Conservation (phyloP, 2,797 vertebrate species). For the Chiropotes sagulatus region DNA sequence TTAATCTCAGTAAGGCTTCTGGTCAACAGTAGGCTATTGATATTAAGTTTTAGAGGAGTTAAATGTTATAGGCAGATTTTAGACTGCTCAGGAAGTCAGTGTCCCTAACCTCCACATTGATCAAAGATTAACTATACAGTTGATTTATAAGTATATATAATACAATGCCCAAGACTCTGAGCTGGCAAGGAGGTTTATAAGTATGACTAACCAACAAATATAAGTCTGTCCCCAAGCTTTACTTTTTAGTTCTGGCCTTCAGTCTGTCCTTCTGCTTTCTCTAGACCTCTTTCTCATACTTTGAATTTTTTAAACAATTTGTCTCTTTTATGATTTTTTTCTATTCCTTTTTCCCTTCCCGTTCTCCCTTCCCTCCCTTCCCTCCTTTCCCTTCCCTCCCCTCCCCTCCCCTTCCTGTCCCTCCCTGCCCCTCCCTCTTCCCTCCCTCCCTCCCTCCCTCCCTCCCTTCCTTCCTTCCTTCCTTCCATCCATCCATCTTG, state of each 20-base stretch:
- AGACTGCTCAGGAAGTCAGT: background rate
- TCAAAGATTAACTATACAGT: background rate
- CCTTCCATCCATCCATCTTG: background rate
- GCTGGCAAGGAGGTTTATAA: background rate
- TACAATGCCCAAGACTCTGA: background rate
- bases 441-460: too few species aligned
- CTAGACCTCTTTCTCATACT: background rate
- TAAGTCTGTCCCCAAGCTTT: background rate
- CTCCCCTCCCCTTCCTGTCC: too few species aligned
- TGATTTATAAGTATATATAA: background rate
- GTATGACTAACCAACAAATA: background rate
- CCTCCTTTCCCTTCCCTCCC: rapidly evolving
- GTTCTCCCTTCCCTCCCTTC: rapidly evolving
- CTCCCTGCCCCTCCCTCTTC: too few species aligned
- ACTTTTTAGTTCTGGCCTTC: background rate
- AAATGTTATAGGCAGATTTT: background rate
- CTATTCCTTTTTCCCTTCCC: background rate
- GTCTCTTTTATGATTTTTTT: background rate
- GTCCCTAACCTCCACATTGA: background rate
- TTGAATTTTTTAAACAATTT: background rate
- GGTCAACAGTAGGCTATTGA: background rate
- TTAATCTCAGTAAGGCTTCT: background rate
- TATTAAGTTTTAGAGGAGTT: background rate
- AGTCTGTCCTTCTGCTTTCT: background rate
- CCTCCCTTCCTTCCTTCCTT: rapidly evolving